A percentile compares a stretch with the other conserved stretches of the same genome.
phyloP scores from a whole-genome alignment of 2,888 invertebrate species.

The Entomobrya proxima region DNA sequence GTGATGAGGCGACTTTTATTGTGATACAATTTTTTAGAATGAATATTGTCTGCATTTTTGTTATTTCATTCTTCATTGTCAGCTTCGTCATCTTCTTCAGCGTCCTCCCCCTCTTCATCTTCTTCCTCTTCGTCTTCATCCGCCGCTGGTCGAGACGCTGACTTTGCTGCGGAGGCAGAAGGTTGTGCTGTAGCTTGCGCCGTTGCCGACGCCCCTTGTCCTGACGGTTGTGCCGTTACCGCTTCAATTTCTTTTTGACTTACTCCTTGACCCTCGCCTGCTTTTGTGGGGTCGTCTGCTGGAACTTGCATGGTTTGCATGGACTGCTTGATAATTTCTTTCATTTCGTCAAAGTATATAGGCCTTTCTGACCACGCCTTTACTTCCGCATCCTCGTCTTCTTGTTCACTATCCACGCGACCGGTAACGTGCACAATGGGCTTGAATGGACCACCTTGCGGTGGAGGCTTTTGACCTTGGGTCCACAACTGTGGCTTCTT shows the following conservation, averaged over 20 bases:
- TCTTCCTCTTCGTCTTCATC: not conserved
- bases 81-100: not conserved
- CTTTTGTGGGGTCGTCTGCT: not conserved
- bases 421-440: conserved; percentile 67
- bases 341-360: conserved; percentile 63
- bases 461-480: conserved; percentile 65
- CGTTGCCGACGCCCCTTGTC: not conserved
- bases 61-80: not conserved
- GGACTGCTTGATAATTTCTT: conserved; percentile 46
- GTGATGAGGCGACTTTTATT: not conserved
- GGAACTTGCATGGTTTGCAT: conserved; percentile 40
- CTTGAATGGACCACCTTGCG: conserved; percentile 70
- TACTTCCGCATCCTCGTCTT: conserved; percentile 66
- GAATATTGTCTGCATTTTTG: no score
- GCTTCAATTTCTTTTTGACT: not conserved
- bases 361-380: conserved; percentile 65
- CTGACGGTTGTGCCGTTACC: no score
- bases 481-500: conserved; percentile 66
- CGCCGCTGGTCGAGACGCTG: not conserved
- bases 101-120: not conserved
- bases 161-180: not conserved
- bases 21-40: not conserved
- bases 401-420: conserved; percentile 67
- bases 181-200: not conserved
- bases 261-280: not conserved